Evolutionary conservation across 2,113 vertebrate species (phyloP).

Genomic region (Sapayoa aenigma): DNA sequence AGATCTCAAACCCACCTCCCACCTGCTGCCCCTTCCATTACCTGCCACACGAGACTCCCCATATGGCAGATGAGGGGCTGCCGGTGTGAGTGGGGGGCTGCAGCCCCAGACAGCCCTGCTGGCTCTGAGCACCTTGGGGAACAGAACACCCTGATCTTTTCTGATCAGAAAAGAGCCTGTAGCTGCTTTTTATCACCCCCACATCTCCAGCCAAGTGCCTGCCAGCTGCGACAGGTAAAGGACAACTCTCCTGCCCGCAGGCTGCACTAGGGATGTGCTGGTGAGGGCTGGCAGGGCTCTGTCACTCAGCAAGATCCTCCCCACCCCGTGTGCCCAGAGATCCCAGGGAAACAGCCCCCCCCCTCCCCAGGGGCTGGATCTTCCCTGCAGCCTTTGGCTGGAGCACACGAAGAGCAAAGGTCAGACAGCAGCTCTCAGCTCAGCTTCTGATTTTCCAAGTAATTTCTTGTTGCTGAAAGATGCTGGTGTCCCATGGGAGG

Average conservation of each 20-base stretch:
- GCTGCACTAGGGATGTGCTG: neutral
- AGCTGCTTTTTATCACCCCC: neutral
- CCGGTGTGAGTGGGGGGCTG: neutral
- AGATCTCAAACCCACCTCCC: neutral
- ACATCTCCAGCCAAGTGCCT: neutral
- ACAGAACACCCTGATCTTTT: neutral
- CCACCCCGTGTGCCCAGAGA: neutral
- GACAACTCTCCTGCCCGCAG: rapidly evolving
- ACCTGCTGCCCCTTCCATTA: neutral
- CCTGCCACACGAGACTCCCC: rapidly evolving
- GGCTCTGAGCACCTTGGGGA: neutral
- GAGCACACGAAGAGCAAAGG: neutral
- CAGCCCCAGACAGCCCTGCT: neutral
- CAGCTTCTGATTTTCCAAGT: neutral
- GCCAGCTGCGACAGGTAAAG: neutral
- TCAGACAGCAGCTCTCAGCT: neutral
- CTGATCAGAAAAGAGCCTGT: no score
- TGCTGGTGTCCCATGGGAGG: rapidly evolving
- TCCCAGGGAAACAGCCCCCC: neutral
- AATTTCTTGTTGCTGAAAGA: neutral
- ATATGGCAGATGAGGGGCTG: no score
- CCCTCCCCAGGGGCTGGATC: no score
- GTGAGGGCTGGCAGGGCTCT: neutral
- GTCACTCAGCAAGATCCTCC: rapidly evolving
- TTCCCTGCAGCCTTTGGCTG: neutral